phyloP scores from a whole-genome alignment of 2,888 invertebrate genomes.

The Idaea aversata region DNA sequence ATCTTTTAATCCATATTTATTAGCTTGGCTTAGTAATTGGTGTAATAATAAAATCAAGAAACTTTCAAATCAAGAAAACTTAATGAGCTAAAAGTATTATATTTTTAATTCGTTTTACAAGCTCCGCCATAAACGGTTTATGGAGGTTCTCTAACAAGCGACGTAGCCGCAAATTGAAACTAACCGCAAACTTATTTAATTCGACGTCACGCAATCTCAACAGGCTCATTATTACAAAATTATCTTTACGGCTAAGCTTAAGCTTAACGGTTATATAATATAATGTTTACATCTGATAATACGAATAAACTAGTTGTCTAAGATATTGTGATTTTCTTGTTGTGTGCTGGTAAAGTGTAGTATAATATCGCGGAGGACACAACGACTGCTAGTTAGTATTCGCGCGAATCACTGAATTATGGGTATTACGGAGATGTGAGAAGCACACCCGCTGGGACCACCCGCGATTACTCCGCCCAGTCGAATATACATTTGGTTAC shows the following conservation, averaged over 20 bases:
- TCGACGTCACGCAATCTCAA: conserved; percentile 58
- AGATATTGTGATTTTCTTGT: conserved; percentile 45
- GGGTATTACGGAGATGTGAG: conserved; percentile 60
- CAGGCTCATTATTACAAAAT: conserved; percentile 31
- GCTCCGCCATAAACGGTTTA: conserved; percentile 48
- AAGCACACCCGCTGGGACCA: conserved; percentile 72
- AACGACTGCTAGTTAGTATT: conserved; percentile 61
- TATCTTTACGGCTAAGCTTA: conserved; percentile 19
- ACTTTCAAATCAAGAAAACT: neutral
- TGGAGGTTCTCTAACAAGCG: conserved; percentile 57
- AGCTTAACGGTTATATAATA: conserved; percentile 19
- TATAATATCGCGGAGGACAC: conserved; percentile 63
- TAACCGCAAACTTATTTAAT: conserved; percentile 63
- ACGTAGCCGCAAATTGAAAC: conserved; percentile 63
- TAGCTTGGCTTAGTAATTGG: neutral
- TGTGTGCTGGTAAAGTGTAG: conserved; percentile 54
- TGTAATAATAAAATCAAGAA: neutral
- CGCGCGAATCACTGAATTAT: conserved; percentile 75
- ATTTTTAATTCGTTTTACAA: conserved; percentile 48
- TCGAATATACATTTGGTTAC: conserved; percentile 36
- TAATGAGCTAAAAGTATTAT: conserved; percentile 12
- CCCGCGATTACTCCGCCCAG: conserved; percentile 53
- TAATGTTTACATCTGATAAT: conserved; percentile 36
- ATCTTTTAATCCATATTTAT: neutral
- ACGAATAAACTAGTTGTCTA: conserved; percentile 10